Evolutionary conservation across 2,113 vertebrate genomes (phyloP).

Genomic region (Podarcis muralis): DNA sequence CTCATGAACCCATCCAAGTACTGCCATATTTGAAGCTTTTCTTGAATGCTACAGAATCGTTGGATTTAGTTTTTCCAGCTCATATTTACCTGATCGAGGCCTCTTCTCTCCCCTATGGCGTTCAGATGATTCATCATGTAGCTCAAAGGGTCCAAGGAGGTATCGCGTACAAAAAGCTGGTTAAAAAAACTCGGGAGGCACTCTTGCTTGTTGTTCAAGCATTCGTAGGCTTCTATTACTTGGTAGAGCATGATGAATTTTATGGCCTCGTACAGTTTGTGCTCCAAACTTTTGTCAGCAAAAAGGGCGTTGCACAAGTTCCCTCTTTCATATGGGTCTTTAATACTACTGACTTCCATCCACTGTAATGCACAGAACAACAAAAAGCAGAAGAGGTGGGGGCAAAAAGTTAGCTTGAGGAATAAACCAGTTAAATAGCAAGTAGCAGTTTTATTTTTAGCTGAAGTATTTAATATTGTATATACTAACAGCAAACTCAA

Average conservation of each 20-base stretch:
- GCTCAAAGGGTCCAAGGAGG: slow-evolving; percentile 79
- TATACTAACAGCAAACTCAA: not conserved
- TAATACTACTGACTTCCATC: slow-evolving; percentile 74
- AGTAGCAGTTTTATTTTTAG: not conserved
- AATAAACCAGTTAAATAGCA: not conserved
- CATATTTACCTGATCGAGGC: slow-evolving; percentile 77
- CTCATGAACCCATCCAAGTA: not conserved
- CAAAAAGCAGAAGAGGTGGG: not conserved
- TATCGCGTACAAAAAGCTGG: slow-evolving; percentile 77
- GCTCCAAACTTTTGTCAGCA: slow-evolving; percentile 74
- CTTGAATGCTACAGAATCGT: not conserved
- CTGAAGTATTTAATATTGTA: not conserved
- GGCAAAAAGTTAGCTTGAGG: not conserved
- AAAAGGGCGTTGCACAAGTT: slow-evolving; percentile 76
- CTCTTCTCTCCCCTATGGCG: slow-evolving; percentile 75
- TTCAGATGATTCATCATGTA: slow-evolving; percentile 87
- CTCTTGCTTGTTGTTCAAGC: slow-evolving; percentile 67
- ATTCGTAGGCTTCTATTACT: slow-evolving; percentile 78
- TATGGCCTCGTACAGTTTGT: slow-evolving; percentile 79
- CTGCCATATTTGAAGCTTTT: not conserved
- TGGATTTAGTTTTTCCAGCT: slow-evolving; percentile 10
- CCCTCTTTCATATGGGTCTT: slow-evolving; percentile 73
- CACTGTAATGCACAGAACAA: slow-evolving; percentile 71
- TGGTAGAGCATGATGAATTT: slow-evolving; percentile 85
- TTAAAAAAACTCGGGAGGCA: slow-evolving; percentile 65